These are phyloP conservation scores for Wiebesia pumilae DNA, from an alignment of 1,140 invertebrate genomes.

Conservation along the genomic window DNA sequence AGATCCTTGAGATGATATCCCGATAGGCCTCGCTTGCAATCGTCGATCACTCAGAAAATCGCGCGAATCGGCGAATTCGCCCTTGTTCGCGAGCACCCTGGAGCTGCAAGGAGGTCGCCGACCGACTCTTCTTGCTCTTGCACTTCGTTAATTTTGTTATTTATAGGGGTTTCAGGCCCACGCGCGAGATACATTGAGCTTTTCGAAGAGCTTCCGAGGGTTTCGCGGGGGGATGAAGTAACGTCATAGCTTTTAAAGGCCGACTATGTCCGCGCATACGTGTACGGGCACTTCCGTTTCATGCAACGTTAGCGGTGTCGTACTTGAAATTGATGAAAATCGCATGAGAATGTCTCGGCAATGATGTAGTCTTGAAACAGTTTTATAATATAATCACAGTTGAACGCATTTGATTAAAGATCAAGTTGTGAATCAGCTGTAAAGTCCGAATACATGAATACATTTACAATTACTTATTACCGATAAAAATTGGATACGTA, in stretches of 20 bases:
- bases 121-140: not conserved
- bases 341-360: no score
- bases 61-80: constrained; percentile 23
- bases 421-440: no score
- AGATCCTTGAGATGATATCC: no score
- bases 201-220: not conserved
- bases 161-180: not conserved
- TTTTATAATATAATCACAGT: no score
- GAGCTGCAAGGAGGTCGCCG: constrained; percentile 9
- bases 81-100: not conserved
- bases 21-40: not conserved
- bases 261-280: no score
- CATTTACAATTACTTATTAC: not conserved
- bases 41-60: not conserved
- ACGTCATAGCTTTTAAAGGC: no score
- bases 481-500: not conserved
- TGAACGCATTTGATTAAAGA: no score
- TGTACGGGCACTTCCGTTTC: no score
- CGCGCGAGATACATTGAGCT: not conserved
- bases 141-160: not conserved
- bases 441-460: not conserved
- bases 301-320: no score
- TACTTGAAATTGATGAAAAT: no score
- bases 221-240: not conserved
- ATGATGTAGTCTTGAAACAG: no score